These are phyloP conservation scores for Metaphire vulgaris DNA, from an alignment of 1,140 invertebrate species.

Conservation along the genomic window DNA sequence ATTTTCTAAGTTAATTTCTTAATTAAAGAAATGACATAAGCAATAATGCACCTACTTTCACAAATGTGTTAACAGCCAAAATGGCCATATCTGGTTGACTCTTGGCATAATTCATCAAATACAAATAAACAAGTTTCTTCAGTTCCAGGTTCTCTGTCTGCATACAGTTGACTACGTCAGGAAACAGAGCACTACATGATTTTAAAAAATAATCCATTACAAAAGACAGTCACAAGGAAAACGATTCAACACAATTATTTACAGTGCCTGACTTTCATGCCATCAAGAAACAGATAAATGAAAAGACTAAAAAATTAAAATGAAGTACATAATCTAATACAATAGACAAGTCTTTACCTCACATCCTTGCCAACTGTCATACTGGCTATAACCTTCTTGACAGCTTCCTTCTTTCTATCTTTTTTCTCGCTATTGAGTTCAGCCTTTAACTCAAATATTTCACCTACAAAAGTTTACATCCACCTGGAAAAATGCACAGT, in stretches of 20 bases:
- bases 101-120: slow-evolving; percentile 99
- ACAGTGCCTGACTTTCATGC: no score
- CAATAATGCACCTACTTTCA: slow-evolving; percentile 74
- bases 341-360: no score
- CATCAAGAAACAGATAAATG: no score
- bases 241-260: no score
- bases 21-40: no score
- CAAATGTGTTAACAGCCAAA: slow-evolving; percentile 99
- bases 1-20: no score
- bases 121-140: slow-evolving; percentile 98
- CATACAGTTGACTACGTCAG: slow-evolving; percentile 99
- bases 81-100: slow-evolving; percentile 99
- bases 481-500: no score
- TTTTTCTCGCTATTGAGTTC: slow-evolving; percentile 99
- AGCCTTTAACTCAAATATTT: slow-evolving; percentile 75
- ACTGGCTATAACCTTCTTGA: slow-evolving; percentile 99
- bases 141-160: slow-evolving; percentile 99
- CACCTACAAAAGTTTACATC: slow-evolving; percentile 45
- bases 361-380: slow-evolving; percentile 93
- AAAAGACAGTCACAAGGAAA: no score
- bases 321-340: no score
- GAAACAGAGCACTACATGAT: slow-evolving; percentile 89
- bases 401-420: no score
- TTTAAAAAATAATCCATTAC: no score
- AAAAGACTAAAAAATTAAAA: no score